These are phyloP conservation scores for Beroe ovata DNA, from an alignment of 37 sponge, comb jelly and placozoan genomes.

Conservation along the genomic window DNA sequence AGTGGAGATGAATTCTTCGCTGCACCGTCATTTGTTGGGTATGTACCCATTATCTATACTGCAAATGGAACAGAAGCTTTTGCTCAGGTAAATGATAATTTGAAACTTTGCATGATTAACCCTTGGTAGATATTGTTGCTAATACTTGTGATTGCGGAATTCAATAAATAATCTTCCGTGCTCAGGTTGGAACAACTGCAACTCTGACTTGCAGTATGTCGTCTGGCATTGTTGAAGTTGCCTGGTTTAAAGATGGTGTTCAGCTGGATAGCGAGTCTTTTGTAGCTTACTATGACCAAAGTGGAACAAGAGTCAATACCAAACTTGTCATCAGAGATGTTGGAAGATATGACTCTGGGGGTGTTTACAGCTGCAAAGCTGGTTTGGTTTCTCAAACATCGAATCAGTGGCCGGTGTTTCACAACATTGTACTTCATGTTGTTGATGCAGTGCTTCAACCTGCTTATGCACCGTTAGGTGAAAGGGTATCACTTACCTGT, in stretches of 20 bases:
- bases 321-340: not conserved
- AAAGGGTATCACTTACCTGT: not conserved
- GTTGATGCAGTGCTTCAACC: not conserved
- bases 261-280: not conserved
- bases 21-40: not conserved
- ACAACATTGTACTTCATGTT: not conserved
- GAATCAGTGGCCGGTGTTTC: slow-evolving; percentile 30
- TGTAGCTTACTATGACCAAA: not conserved
- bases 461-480: slow-evolving; percentile 15
- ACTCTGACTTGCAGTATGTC: not conserved
- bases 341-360: not conserved
- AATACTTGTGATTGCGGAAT: too few relatives aligned
- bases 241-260: slow-evolving; percentile 1
- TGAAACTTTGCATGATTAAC: too few relatives aligned
- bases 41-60: slow-evolving; percentile 39
- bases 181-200: not conserved
- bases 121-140: too few relatives aligned
- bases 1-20: not conserved
- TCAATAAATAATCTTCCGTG: too few relatives aligned
- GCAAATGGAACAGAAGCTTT: slow-evolving; percentile 21
- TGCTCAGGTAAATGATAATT: not conserved
- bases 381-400: not conserved
- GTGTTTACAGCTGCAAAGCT: not conserved
- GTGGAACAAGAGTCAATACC: not conserved
- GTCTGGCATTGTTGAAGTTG: not conserved